phyloP scores from a whole-genome alignment of 1,140 invertebrate species.

The Chionoecetes opilio region DNA sequence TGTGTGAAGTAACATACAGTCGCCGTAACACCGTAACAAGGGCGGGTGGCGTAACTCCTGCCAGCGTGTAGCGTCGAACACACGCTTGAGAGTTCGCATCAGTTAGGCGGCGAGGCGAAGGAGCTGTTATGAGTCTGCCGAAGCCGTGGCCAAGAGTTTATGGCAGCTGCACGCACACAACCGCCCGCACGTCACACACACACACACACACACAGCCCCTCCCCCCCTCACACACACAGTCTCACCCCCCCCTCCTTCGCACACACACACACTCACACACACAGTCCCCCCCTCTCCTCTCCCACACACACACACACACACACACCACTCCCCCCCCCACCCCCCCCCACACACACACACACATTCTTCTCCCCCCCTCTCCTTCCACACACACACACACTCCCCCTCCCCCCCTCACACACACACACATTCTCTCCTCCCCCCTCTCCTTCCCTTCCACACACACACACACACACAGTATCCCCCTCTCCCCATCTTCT shows the following conservation, averaged over 20 bases:
- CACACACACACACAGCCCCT: background rate
- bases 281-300: slow-evolving; percentile 3
- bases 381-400: too few species aligned
- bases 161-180: background rate
- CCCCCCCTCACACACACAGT: background rate
- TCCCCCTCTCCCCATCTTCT: too few species aligned
- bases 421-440: too few species aligned
- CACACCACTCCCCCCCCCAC: background rate
- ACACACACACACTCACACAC: slow-evolving; percentile 44
- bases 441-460: too few species aligned
- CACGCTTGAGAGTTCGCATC: background rate
- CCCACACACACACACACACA: slow-evolving; percentile 49
- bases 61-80: background rate
- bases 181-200: background rate
- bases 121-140: background rate
- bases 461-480: too few species aligned
- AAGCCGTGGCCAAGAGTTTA: background rate
- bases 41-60: background rate
- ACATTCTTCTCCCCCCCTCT: too few species aligned
- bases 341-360: background rate
- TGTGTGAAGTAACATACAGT: too few species aligned
- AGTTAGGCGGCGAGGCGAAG: background rate
- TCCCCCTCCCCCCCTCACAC: too few species aligned
- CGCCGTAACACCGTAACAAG: too few species aligned
- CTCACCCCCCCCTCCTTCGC: background rate